Base-by-base conservation (phyloP, 2,797 vertebrate species). In the Bucorvus abyssinicus region DNA sequence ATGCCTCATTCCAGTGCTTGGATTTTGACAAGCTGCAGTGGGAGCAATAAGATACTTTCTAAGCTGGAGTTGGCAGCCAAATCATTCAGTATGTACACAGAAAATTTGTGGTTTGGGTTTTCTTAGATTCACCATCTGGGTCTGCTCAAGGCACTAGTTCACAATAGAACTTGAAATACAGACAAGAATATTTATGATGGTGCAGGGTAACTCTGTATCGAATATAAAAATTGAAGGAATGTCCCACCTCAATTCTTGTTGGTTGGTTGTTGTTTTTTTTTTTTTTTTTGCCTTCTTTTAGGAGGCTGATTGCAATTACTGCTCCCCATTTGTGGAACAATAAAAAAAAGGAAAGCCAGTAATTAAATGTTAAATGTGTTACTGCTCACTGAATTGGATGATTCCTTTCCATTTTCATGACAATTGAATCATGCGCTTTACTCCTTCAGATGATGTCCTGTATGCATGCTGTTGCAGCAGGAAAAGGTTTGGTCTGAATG, bases 161-260 rank as follows among this genome's bases (percentile, higher is more conserved):
- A 49, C 29, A 23, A 55, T 4, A 67, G 14, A 64, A 67, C 24
- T 5, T 77, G 44, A 78, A 82, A 78, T 71, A 50, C 12, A 55
- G n/a, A 36, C 5, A 34, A 42, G 22, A 63, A 57, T 49, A 63
- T 77, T 87, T 71, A 22, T 64, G n/a, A 57, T 87, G 34, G 23
- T 69, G 15, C 27, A 19, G 17, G 42, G 70, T 7, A 60, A 12
- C 6, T 22, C 47, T 23, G 1, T 21, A 49, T 50, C 21, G 55
- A 87, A 74, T 40, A 44, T 24, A 49, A 63, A 83, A 68, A 59
- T 15, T 29, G 42, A 50, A 85, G 23, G 24, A 44, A 64, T n/a
- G 2, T 27, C 1, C 2, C 32, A 7, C 8, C 9, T 32, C 12
- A 6, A 1, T 18, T 55, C 64, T 44, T 21, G 47, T 32, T 12